Base-by-base conservation (phyloP, 2,888 invertebrate species). In the Shargacucullia verbasci region DNA sequence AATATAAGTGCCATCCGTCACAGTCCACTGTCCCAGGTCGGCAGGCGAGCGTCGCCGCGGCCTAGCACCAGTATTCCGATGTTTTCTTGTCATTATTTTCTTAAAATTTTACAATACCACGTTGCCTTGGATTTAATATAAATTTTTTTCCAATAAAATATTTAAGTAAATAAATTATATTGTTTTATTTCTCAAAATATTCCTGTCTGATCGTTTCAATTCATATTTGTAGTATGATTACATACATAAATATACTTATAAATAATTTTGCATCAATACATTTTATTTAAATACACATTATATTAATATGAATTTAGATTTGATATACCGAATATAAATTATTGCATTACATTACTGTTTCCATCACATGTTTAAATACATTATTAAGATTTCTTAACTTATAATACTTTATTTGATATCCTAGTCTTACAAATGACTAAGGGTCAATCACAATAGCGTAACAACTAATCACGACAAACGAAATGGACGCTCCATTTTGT, bases 121-220 rank as follows among this genome's bases (percentile, higher is more conserved):
- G 94, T 94, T 94, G 94, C 94, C 94, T 94, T 94, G 92, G 90
- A 89, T 91, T 86, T 92, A 92, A 90, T 88, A 92, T 90, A 90
- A 91, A 83, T 84, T 86, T 91, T 92, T 93, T 94, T 92, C 87
- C 90, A 92, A 94, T 91, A 94, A 94, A 94, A 92, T 86, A 90
- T 90, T 91, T 92, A 91, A 93, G 91, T 90, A 90, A 88, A 86
- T 80, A 80, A 75, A 68, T 63, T 73, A 64, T 78, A 66, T 84
- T 73, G 87, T 90, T 90, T 90, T 85, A 90, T 89, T 90, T 85
- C 29, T 41, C 38, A 29, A 41, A 55, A 53, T 61, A 59, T 60
- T 43, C 56, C 49, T 14, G 13, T 40, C 13, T 45, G 27, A 46
- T 45, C n/a, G n/a, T 27, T 34, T 46, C 27, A 55, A 38, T 34